Base-by-base conservation (phyloP, 2,113 vertebrate species). In the Psilopsiagon aymara region DNA sequence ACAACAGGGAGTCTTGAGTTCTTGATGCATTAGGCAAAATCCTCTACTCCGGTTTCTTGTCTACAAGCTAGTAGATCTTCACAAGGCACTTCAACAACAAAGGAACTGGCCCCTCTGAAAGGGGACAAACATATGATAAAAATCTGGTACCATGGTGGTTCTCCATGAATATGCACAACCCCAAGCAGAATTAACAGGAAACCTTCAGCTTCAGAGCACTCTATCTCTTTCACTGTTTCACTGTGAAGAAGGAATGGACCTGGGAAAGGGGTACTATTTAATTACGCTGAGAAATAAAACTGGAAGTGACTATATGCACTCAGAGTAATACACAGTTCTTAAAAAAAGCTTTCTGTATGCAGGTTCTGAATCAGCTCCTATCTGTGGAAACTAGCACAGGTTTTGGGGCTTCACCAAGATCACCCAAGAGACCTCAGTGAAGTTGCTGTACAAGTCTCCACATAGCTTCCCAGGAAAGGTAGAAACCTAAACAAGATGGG, bases 71-170 rank as follows among this genome's bases (percentile, higher is more conserved):
- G n/a, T 0, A 80, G 73, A 55, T 29, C 35, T 74, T 53, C 53
- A 73, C 12, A 43, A 59, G 14, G 29, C 39, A 68, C 63, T 41
- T 8, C 0, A 77, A 71, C 29, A 87, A 39, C 35, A 53, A 79
- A 88, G 43, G 27, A 88, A 41, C 35, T 16, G 13, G 13, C 44
- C 82, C 53, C 67, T 66, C 7, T 55, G 49, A 86, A 52, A 80
- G 17, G 8, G 15, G n/a, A 74, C 33, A 49, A 85, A 51, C 21
- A 33, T 1, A 1, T 0, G 0, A n/a, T 5, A 4, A 9, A 57
- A 80, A 66, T 41, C 20, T 3, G 1, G 24, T 69, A 6, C 19
- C 1, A 0, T 10, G 37, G 16, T 66, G 24, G 13, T 29, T 51
- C 29, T 83, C 20, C 44, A 62, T 5, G 7, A 76, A n/a, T 35